Conservation (phyloP, 2,797 vertebrate genomes). For the Protonibea diacanthus region DNA sequence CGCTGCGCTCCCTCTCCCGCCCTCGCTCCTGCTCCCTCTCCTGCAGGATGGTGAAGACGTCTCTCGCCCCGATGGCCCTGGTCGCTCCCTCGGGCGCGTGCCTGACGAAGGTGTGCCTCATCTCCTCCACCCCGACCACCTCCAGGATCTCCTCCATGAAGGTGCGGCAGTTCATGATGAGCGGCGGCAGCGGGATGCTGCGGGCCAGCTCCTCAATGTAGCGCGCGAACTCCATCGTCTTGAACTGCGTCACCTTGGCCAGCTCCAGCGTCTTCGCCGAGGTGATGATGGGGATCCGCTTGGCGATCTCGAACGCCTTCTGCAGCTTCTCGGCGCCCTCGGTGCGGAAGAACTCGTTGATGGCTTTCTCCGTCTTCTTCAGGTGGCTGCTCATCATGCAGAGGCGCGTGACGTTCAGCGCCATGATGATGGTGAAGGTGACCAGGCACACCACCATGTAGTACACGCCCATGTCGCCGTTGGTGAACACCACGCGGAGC, state of each 20-base stretch:
- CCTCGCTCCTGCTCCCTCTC: conserved; percentile 79
- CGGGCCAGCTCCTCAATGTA: conserved; percentile 98
- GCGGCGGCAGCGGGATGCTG: conserved; percentile 97
- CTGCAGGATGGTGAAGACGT: conserved; percentile 92
- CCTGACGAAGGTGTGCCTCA: conserved; percentile 94
- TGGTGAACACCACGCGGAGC: conserved; percentile 93
- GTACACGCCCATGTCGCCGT: conserved; percentile 97
- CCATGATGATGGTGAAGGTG: conserved; percentile 97
- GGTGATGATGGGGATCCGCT: conserved; percentile 98
- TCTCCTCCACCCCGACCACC: conserved; percentile 96
- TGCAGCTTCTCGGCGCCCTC: conserved; percentile 99
- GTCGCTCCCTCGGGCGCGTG: conserved; percentile 85
- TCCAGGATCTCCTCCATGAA: conserved; percentile 99
- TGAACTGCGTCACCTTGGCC: conserved; percentile 99
- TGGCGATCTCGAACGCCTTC: conserved; percentile 98
- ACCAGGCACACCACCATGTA: conserved; percentile 98
- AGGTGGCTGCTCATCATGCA: conserved; percentile 99
- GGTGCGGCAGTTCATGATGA: conserved; percentile 99
- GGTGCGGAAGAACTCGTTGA: conserved; percentile 98
- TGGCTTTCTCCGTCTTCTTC: conserved; percentile 99
- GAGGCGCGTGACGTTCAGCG: conserved; percentile 94
- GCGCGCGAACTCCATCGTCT: conserved; percentile 98
- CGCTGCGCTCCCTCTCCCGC: conserved; percentile 86
- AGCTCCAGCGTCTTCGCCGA: conserved; percentile 98
- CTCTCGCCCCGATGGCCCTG: conserved; percentile 72